Evolutionary conservation across 2,888 invertebrate genomes (phyloP).

Genomic region (Anticlea derivata): DNA sequence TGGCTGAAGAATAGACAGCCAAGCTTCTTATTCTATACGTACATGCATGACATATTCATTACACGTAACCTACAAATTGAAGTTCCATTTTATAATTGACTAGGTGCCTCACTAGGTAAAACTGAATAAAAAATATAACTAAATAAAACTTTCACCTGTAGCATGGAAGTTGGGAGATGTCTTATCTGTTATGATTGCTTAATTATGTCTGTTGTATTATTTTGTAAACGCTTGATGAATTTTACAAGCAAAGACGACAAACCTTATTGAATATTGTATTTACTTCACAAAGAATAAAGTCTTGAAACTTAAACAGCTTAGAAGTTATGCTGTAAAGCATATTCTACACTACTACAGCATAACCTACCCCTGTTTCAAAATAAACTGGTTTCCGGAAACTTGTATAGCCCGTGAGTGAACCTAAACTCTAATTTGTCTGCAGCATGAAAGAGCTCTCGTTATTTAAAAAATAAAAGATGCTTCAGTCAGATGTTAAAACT

Average conservation of each 20-base stretch:
- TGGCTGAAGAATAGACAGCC: no score
- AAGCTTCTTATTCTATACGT: no score
- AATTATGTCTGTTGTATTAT: slow-evolving; percentile 38
- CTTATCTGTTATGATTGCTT: slow-evolving; percentile 53
- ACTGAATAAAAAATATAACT: no score
- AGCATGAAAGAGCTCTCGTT: neutral
- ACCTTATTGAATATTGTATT: no score
- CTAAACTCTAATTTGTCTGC: slow-evolving; percentile 13
- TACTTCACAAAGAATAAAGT: no score
- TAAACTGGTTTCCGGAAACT: slow-evolving; percentile 8
- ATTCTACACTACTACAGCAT: neutral
- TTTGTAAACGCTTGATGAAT: neutral
- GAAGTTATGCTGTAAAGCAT: neutral
- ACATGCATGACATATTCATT: no score
- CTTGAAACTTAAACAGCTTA: no score
- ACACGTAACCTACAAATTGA: no score
- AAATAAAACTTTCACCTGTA: slow-evolving; percentile 62
- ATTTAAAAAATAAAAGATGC: slow-evolving; percentile 14
- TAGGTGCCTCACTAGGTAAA: no score
- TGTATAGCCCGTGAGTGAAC: slow-evolving; percentile 6
- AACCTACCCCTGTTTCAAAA: slow-evolving; percentile 1
- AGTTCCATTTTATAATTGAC: no score
- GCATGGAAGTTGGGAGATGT: slow-evolving; percentile 47
- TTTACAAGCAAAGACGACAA: no score
- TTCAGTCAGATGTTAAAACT: slow-evolving; percentile 7